Percentiles rank a stretch among this genome's conserved stretches.
These are phyloP conservation scores for Notolepis coatsorum DNA, from an alignment of 2,797 vertebrate genomes.

Conservation along the genomic window DNA sequence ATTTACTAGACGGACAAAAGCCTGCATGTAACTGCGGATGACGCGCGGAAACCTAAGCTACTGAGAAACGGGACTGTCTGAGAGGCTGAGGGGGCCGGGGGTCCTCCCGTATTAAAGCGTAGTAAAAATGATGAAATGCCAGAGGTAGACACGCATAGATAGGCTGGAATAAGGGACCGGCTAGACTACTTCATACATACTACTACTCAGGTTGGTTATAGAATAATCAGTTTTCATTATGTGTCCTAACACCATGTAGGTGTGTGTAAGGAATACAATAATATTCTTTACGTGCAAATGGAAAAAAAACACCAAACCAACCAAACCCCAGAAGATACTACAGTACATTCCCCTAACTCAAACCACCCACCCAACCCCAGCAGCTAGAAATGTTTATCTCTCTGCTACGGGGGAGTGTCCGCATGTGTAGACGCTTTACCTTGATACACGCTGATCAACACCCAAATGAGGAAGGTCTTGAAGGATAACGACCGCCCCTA, in stretches of 20 bases:
- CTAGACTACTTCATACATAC: neutral
- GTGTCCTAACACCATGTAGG: neutral
- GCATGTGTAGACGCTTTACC: slow-evolving; percentile 75
- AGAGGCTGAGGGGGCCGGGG: slow-evolving; percentile 38
- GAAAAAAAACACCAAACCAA: too few species aligned
- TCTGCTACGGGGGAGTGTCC: neutral
- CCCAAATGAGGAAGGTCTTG: slow-evolving; percentile 98
- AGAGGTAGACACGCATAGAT: slow-evolving; percentile 30
- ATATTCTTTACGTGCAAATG: too few species aligned
- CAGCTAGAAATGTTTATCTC: too few species aligned
- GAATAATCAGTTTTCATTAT: neutral
- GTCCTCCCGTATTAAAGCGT: slow-evolving; percentile 22
- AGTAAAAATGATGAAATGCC: slow-evolving; percentile 45
- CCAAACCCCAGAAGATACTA: too few species aligned
- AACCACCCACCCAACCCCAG: too few species aligned
- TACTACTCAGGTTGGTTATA: neutral
- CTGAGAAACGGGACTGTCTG: slow-evolving; percentile 66
- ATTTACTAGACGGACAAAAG: slow-evolving; percentile 81
- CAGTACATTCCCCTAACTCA: too few species aligned
- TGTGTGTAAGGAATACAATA: neutral
- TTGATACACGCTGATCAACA: slow-evolving; percentile 98
- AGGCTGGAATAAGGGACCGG: neutral
- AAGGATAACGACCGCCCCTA: slow-evolving; percentile 97
- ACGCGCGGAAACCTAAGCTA: slow-evolving; percentile 71
- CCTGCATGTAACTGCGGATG: slow-evolving; percentile 69